Evolutionary conservation across 1,140 invertebrate species (phyloP), one percentile per base, ranked within the genome.

Genomic region (Babylonia areolata): DNA sequence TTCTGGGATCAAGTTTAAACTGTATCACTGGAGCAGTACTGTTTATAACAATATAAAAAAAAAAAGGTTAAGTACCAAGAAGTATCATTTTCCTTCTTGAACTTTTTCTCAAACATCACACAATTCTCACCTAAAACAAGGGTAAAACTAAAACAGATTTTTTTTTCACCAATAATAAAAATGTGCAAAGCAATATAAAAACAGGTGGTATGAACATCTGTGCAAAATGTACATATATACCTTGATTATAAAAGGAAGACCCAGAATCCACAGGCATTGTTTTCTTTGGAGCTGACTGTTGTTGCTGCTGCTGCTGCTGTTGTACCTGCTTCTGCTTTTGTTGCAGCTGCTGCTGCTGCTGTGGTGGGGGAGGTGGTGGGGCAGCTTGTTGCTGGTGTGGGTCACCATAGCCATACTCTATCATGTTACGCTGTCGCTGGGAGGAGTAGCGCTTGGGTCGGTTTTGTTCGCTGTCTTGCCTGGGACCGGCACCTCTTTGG

Each of bases 401-500:
- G 51, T 88, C 88, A 15, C 87, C 39, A 73, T 87, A 91, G 37
- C 54, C 86, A 3, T 86, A 69, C 79, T 94, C 93, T 15, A 91
- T 91, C 40, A 91, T 75, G 46, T 95, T 95, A 46, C 96, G 95
- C 91, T 97, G 96, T 86, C 97, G 94, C 89, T 97, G 95, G 82
- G 96, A 96, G 2, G 97, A 97, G 92, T 97, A 97, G 12, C 96
- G 95, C 91, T 97, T 97, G n/a, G 96, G 95, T 92, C 96, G 94
- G 88, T 94, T 87, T 46, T 90, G 90, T 35, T 88, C 95, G 58
- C 33, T 71, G 3, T 88, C 87, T 46, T 58, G 40, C 37, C 86
- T 88, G 42, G 85, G n/a, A 2, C 51, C 79, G 31, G 39, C 31
- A 33, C 37, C 42, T 28, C 51, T 54, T 23, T 39, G 77, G 69